Base-by-base conservation (phyloP, 2,113 vertebrate genomes). In the Nerophis ophidion region DNA sequence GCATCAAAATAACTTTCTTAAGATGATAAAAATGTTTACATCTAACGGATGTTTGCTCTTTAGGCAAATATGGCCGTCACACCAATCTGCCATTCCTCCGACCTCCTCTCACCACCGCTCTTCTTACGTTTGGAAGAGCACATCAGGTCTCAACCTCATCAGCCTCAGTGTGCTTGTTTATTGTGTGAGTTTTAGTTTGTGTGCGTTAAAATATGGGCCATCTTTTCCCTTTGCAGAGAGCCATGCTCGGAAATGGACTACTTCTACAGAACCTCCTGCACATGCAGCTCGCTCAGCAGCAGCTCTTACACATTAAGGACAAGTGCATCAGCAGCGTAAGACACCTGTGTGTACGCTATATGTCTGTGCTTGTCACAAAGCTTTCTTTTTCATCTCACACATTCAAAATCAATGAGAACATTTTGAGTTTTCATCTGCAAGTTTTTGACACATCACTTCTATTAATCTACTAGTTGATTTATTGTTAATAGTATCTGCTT, bases 211-310 rank as follows among this genome's bases (percentile, higher is more conserved):
- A 13, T 16, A 8, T 49, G n/a, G 1, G 51, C 44, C 19, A 51
- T 12, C 7, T 47, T 60, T 58, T 9, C 38, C 80, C 65, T 8
- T 76, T 33, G 7, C 89, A 99, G 95, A 90, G 61, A n/a, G 91
- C 93, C 7, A 66, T 91, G 76, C 77, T 95, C 66, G 92, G 93
- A 63, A 93, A 86, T 45, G 75, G 86, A 68, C 79, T 95, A 5
- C 79, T 97, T 72, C 90, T 98, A 46, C 94, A 96, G 88, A 97
- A 92, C 82, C 91, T 94, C 17, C 76, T 94, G 60, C 92, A 92
- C 47, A 88, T 96, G 59, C 90, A 95, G 16, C 69, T 93, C 85
- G 90, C 93, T 0, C 94, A 95, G 74, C 93, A 95, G 60, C 94
- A 93, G 13, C 88, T 98, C 42, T 77, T 95, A 54, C 93, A 95